Conservation (phyloP, 23 tunicate genomes). For the Trididemnum miniatum region DNA sequence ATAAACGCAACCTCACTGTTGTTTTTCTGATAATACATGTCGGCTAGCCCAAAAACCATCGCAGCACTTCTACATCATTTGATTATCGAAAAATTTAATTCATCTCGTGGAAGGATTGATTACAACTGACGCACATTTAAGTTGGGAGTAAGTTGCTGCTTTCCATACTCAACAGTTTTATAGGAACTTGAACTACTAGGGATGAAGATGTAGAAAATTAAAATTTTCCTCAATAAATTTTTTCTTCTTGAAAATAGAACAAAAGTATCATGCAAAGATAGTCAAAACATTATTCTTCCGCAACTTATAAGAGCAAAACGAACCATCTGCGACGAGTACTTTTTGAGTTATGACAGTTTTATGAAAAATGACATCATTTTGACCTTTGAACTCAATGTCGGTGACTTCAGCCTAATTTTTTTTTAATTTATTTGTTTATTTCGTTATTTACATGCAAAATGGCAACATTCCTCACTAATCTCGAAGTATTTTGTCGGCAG, state of each 20-base stretch:
- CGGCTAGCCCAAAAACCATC: too few relatives aligned
- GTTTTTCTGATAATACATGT: too few relatives aligned
- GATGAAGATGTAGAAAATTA: too few relatives aligned
- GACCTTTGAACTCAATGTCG: not conserved
- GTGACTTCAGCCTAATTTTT: not conserved
- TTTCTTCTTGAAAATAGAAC: not conserved
- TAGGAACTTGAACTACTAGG: not conserved
- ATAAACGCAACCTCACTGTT: too few relatives aligned
- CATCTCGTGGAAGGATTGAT: too few relatives aligned
- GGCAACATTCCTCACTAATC: not conserved
- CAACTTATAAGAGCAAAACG: not conserved
- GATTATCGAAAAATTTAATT: too few relatives aligned
- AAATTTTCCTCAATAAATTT: not conserved
- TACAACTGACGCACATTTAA: not conserved
- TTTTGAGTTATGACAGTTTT: not conserved
- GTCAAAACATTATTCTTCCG: not conserved
- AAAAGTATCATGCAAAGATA: not conserved
- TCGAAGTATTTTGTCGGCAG: too few relatives aligned
- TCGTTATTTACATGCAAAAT: not conserved
- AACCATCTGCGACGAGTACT: not conserved
- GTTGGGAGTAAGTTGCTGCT: not conserved
- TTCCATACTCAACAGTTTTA: not conserved
- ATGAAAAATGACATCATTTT: not conserved
- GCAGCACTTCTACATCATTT: too few relatives aligned
- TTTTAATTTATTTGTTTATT: not conserved